Percentiles rank a stretch among this genome's conserved stretches.
These are phyloP conservation scores for Eudasyphora cyanicolor DNA, from an alignment of 2,888 invertebrate species.

Conservation along the genomic window DNA sequence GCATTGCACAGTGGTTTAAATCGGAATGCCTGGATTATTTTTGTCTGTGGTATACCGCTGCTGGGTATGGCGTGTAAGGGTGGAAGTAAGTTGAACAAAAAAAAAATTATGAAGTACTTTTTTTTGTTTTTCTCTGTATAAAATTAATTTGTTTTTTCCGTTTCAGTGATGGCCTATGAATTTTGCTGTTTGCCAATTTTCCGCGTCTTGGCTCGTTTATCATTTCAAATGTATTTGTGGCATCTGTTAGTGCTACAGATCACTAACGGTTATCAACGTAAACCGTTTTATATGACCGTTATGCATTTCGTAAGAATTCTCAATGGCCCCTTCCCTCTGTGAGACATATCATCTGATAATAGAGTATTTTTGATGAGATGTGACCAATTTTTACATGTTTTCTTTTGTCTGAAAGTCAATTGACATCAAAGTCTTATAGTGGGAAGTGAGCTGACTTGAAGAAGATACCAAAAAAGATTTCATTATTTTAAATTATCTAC, in stretches of 20 bases:
- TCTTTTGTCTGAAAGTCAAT: neutral
- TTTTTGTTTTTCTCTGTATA: neutral
- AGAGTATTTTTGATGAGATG: too few relatives aligned
- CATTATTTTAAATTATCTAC: neutral
- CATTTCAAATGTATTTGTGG: constrained; percentile 76
- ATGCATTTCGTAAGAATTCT: constrained; percentile 73
- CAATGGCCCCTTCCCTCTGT: too few relatives aligned
- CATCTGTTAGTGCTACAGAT: constrained; percentile 72
- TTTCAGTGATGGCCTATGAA: constrained; percentile 65
- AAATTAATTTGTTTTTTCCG: neutral
- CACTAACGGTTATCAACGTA: constrained; percentile 67
- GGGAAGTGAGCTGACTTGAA: neutral
- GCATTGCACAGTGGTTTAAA: constrained; percentile 79
- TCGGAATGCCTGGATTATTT: constrained; percentile 78
- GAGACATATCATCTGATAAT: too few relatives aligned
- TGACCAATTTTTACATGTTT: too few relatives aligned
- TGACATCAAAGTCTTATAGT: neutral
- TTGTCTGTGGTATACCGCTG: constrained; percentile 72
- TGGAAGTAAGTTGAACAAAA: constrained; percentile 77
- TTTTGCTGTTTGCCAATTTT: constrained; percentile 68
- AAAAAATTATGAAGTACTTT: neutral
- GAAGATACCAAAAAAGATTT: neutral
- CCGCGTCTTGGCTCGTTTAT: constrained; percentile 72
- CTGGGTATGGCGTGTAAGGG: constrained; percentile 73
- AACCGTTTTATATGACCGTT: constrained; percentile 72